Evolutionary conservation across 92 coral and sea anemone species (phyloP).

Genomic region (Epizoanthus scotinus): DNA sequence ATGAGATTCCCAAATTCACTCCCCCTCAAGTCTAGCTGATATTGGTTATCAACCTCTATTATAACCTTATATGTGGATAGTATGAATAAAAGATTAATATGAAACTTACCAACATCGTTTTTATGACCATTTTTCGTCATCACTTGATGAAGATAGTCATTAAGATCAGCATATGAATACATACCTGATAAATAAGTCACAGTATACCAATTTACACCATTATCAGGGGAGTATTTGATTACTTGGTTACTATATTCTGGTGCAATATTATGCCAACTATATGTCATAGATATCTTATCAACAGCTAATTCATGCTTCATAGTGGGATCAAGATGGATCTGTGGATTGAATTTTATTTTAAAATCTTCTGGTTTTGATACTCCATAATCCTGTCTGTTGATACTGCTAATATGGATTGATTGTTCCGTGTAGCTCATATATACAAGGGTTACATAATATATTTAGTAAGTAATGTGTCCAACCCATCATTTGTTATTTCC

Average conservation of each 20-base stretch:
- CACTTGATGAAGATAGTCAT: slow-evolving; percentile 31
- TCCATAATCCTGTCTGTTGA: slow-evolving; percentile 24
- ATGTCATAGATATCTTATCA: slow-evolving; percentile 32
- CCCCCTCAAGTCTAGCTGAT: too few species aligned
- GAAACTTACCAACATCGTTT: not conserved
- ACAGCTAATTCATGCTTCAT: slow-evolving; percentile 36
- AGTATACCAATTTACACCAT: not conserved
- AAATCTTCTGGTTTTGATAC: slow-evolving; percentile 28
- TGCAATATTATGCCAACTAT: slow-evolving; percentile 37
- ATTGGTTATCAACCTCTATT: too few species aligned
- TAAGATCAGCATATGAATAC: slow-evolving; percentile 22
- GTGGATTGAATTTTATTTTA: slow-evolving; percentile 31
- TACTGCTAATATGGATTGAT: slow-evolving; percentile 36
- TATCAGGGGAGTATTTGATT: slow-evolving; percentile 20
- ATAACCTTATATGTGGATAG: too few species aligned
- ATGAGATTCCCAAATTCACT: too few species aligned
- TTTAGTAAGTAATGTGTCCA: slow-evolving; percentile 8
- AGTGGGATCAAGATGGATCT: not conserved
- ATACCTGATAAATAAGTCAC: slow-evolving; percentile 17
- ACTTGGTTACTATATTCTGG: slow-evolving; percentile 11
- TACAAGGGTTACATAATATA: not conserved
- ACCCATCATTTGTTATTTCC: not conserved
- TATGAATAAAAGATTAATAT: too few species aligned
- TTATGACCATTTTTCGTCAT: slow-evolving; percentile 15
- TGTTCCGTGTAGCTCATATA: slow-evolving; percentile 14